phyloP scores from a whole-genome alignment of 2,888 invertebrate genomes.

The Eubasilissa splendida region DNA sequence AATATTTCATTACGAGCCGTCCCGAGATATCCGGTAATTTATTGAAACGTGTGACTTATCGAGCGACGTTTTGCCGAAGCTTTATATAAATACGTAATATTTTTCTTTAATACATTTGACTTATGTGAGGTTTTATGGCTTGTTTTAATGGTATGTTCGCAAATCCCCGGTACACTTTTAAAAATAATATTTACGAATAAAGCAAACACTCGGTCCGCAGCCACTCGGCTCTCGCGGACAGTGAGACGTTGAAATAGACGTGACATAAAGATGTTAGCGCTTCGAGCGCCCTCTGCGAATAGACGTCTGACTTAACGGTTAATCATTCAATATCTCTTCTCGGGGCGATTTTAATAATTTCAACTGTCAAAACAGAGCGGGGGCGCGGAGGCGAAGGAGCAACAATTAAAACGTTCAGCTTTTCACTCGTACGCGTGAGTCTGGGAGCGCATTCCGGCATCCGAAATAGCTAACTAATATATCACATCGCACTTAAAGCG shows the following conservation, averaged over 20 bases:
- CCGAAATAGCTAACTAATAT: slow-evolving; percentile 46
- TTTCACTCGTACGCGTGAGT: slow-evolving; percentile 17
- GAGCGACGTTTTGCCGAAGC: slow-evolving; percentile 2
- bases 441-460: slow-evolving; percentile 43
- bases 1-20: slow-evolving; percentile 2
- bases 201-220: background rate
- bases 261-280: slow-evolving; percentile 44
- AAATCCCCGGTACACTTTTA: slow-evolving; percentile 15
- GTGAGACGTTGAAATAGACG: slow-evolving; percentile 39
- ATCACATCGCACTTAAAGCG: slow-evolving; percentile 50
- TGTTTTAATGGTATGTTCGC: slow-evolving; percentile 24
- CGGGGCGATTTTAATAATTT: slow-evolving; percentile 56
- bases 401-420: slow-evolving; percentile 44
- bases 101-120: background rate
- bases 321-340: slow-evolving; percentile 57
- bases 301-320: slow-evolving; percentile 45
- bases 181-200: background rate
- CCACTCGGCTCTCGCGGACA: slow-evolving; percentile 5
- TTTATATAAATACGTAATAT: slow-evolving; percentile 1
- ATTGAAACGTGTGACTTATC: background rate
- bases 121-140: slow-evolving; percentile 30
- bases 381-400: slow-evolving; percentile 34
- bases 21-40: background rate
- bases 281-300: slow-evolving; percentile 42
- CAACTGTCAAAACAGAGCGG: slow-evolving; percentile 52